Conservation (phyloP, 2,113 vertebrate species). For the Pao palembangensis region DNA sequence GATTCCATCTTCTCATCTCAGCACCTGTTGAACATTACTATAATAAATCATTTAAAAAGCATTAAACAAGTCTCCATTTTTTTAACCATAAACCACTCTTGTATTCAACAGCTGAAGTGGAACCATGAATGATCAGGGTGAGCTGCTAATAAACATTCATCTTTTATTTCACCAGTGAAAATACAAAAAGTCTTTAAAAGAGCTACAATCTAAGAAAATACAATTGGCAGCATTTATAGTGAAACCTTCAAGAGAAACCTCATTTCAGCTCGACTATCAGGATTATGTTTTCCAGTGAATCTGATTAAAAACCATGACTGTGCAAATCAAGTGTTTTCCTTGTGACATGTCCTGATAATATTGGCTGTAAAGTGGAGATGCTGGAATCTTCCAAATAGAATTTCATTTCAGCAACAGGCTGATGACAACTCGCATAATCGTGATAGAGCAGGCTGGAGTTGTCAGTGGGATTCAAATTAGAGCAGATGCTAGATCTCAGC, state of each 20-base stretch:
- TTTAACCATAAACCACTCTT: background rate
- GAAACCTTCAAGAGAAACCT: slow-evolving; percentile 29
- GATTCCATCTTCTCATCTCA: slow-evolving; percentile 48
- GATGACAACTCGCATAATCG: background rate
- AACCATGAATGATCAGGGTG: slow-evolving; percentile 27
- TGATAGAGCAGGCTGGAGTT: slow-evolving; percentile 12
- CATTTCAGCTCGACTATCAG: slow-evolving; percentile 6
- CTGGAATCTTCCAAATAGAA: no score
- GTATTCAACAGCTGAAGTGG: background rate
- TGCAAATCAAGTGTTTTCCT: no score
- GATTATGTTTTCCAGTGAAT: slow-evolving; percentile 26
- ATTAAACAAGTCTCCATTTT: slow-evolving; percentile 3
- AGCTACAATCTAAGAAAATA: slow-evolving; percentile 70
- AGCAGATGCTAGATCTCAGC: slow-evolving; percentile 8
- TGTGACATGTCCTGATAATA: no score
- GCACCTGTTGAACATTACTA: slow-evolving; percentile 37
- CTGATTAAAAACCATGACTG: no score
- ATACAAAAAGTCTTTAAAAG: slow-evolving; percentile 75
- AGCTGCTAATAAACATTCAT: slow-evolving; percentile 68
- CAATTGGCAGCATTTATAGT: slow-evolving; percentile 69
- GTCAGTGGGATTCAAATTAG: background rate
- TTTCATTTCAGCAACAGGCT: background rate
- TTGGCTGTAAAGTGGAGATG: no score
- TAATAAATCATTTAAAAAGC: slow-evolving; percentile 65
- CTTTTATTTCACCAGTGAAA: slow-evolving; percentile 81